These are phyloP conservation scores for Coelopa frigida DNA, from an alignment of 1,140 invertebrate species.

Conservation along the genomic window DNA sequence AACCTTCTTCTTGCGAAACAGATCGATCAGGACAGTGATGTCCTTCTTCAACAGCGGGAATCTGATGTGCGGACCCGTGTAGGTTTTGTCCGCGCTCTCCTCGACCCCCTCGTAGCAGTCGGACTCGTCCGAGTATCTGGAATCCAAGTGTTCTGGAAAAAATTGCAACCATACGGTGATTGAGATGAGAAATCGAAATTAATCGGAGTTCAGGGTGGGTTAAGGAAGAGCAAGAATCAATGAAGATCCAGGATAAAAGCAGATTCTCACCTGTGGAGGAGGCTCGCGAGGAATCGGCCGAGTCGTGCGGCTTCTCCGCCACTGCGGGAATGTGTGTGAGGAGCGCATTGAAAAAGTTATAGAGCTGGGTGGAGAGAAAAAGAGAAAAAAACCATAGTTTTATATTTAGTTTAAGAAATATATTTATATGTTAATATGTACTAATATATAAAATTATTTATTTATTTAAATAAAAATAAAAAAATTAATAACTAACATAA, in stretches of 20 bases:
- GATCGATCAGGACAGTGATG: constrained; percentile 69
- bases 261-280: constrained; percentile 54
- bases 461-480: too few relatives aligned
- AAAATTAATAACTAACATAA: neutral
- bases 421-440: too few relatives aligned
- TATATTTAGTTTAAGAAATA: too few relatives aligned
- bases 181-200: neutral
- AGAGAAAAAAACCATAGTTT: neutral
- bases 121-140: constrained; percentile 55
- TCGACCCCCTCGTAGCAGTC: constrained; percentile 48
- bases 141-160: constrained; percentile 46
- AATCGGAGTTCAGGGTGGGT: neutral
- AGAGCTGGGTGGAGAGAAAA: constrained; percentile 58
- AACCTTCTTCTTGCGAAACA: constrained; percentile 72
- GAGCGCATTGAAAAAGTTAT: constrained; percentile 88
- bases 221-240: neutral
- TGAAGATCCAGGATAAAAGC: neutral
- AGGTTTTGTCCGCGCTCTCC: constrained; percentile 54
- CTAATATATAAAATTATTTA: too few relatives aligned
- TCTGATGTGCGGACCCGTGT: constrained; percentile 64
- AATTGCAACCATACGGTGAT: neutral
- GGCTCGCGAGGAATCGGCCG: constrained; percentile 48
- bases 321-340: constrained; percentile 67
- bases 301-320: constrained; percentile 41
- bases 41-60: constrained; percentile 68